Evolutionary conservation across 2,888 invertebrate species (phyloP).

Genomic region (Hydrotaea cyrtoneurina): DNA sequence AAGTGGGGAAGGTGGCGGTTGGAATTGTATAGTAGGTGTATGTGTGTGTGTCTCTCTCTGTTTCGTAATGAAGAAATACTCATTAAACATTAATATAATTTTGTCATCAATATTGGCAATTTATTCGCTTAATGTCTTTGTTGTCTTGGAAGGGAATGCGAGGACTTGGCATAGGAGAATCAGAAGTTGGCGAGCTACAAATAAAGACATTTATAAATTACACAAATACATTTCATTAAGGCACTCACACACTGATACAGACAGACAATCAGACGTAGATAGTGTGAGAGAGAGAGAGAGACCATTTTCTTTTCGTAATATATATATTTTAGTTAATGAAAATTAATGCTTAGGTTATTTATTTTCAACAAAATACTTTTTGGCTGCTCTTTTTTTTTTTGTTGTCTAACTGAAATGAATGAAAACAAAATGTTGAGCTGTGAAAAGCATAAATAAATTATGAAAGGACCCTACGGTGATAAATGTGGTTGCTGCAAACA

Average conservation of each 20-base stretch:
- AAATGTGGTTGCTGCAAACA: neutral
- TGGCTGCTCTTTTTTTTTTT: neutral
- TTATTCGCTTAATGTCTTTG: constrained; percentile 72
- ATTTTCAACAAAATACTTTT: constrained; percentile 2
- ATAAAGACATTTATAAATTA: constrained; percentile 33
- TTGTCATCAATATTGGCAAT: constrained; percentile 55
- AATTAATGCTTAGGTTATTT: constrained; percentile 43
- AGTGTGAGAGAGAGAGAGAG: neutral
- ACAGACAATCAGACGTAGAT: too few relatives aligned
- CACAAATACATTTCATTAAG: constrained; percentile 16
- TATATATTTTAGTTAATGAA: constrained; percentile 21
- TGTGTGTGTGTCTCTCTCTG: neutral
- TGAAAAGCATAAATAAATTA: constrained; percentile 4
- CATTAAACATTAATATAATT: constrained; percentile 46
- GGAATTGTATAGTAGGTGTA: neutral
- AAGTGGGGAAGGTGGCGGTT: neutral
- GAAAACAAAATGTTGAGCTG: neutral
- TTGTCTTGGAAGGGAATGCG: too few relatives aligned
- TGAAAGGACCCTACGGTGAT: neutral
- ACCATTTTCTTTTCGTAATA: constrained; percentile 14
- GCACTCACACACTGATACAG: neutral
- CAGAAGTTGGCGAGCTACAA: too few relatives aligned
- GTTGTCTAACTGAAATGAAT: neutral
- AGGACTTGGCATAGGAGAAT: too few relatives aligned
- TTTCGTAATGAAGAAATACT: constrained; percentile 18